Evolutionary conservation across 1,140 invertebrate species (phyloP).

Genomic region (Gryllus bimaculatus): DNA sequence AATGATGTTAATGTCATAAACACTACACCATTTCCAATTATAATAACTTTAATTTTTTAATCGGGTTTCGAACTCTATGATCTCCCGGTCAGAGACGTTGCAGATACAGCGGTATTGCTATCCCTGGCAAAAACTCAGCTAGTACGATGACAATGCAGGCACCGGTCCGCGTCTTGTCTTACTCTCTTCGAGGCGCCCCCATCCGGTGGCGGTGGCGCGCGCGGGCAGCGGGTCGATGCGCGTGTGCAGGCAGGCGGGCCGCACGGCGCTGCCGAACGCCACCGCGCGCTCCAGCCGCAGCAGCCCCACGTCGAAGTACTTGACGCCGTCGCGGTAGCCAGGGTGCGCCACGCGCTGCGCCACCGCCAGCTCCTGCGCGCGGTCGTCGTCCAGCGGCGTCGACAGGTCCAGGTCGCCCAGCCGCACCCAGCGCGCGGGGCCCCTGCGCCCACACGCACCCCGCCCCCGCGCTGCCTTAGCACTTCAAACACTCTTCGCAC

Average conservation of each 20-base stretch:
- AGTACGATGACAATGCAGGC: too few relatives aligned
- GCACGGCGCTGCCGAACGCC: conserved; percentile 30
- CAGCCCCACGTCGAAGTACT: conserved; percentile 50
- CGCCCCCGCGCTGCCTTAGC: too few relatives aligned
- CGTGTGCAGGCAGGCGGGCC: conserved; percentile 40
- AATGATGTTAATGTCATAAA: too few relatives aligned
- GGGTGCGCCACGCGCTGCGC: conserved; percentile 33
- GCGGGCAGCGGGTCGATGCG: conserved; percentile 15
- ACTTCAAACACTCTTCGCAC: too few relatives aligned
- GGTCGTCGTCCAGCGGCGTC: conserved; percentile 20
- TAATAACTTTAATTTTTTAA: too few relatives aligned
- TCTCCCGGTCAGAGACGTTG: too few relatives aligned
- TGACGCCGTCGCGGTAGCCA: conserved; percentile 35
- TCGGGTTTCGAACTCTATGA: too few relatives aligned
- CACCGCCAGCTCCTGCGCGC: conserved; percentile 30
- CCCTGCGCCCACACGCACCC: too few relatives aligned
- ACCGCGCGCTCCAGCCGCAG: conserved; percentile 36
- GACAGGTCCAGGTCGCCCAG: conserved; percentile 32
- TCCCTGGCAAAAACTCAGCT: too few relatives aligned
- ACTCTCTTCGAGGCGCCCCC: neutral
- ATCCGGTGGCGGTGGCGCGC: conserved; percentile 10
- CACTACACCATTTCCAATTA: too few relatives aligned
- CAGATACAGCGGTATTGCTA: too few relatives aligned
- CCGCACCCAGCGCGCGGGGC: conserved; percentile 31
- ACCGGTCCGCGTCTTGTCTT: too few relatives aligned